These are phyloP conservation scores for Gorsachius magnificus DNA, from an alignment of 2,797 vertebrate genomes.

Conservation along the genomic window DNA sequence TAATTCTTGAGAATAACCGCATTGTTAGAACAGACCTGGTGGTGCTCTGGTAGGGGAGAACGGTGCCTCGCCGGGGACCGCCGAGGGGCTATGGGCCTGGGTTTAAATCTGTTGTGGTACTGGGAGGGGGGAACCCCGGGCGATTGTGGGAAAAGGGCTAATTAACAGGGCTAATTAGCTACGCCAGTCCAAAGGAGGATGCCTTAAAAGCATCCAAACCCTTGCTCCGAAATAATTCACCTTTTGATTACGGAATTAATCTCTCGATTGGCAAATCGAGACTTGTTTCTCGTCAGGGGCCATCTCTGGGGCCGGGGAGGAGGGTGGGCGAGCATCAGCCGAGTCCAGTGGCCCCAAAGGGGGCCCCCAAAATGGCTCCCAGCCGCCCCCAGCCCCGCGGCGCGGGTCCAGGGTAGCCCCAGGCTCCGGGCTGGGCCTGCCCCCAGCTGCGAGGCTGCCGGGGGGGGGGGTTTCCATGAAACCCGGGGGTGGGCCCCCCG, in stretches of 20 bases:
- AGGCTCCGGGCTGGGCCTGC: no score
- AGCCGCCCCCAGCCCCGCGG: no score
- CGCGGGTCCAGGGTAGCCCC: not conserved
- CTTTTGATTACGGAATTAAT: not conserved
- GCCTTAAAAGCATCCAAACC: not conserved
- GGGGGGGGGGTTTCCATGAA: not conserved
- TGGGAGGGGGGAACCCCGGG: not conserved
- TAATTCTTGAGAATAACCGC: no score
- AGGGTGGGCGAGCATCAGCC: no score
- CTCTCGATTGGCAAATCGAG: not conserved
- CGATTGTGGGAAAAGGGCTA: not conserved
- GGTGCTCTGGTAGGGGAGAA: fast-evolving
- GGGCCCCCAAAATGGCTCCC: not conserved
- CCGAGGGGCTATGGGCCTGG: not conserved
- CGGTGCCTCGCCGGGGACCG: not conserved
- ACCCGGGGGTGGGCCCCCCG: not conserved
- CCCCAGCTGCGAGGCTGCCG: no score
- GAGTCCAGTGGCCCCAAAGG: no score
- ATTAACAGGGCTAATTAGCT: not conserved
- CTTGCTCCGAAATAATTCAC: not conserved
- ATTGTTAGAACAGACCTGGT: fast-evolving
- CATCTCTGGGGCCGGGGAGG: no score
- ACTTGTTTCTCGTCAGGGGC: no score
- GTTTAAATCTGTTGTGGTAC: fast-evolving
- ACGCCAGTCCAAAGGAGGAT: not conserved